These are phyloP conservation scores for Ara ararauna DNA, from an alignment of 2,797 vertebrate genomes.

Conservation along the genomic window DNA sequence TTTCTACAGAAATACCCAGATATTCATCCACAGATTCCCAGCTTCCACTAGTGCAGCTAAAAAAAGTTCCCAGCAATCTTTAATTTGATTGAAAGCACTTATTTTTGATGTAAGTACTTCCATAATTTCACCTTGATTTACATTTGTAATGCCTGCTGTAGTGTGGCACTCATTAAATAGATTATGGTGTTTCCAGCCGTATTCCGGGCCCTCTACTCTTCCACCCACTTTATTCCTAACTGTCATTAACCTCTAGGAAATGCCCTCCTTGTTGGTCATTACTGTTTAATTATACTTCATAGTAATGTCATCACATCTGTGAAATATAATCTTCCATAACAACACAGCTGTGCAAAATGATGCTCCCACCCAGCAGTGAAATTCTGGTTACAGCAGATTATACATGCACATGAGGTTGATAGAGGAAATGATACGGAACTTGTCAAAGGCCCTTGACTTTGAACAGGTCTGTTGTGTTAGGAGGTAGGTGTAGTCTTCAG, in stretches of 20 bases:
- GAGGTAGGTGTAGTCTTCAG: background rate
- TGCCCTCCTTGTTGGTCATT: slow-evolving; percentile 3
- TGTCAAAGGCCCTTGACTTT: background rate
- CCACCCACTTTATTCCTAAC: background rate
- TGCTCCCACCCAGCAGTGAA: background rate
- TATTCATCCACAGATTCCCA: background rate
- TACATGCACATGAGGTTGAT: background rate
- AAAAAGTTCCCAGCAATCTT: background rate
- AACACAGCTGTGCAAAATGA: slow-evolving; percentile 35
- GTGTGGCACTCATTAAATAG: background rate
- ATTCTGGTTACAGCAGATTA: background rate
- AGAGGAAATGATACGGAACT: background rate
- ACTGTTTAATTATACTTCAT: slow-evolving; percentile 32
- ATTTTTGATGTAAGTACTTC: background rate
- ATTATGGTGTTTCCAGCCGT: background rate
- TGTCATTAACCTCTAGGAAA: slow-evolving; percentile 55
- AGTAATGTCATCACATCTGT: slow-evolving; percentile 44
- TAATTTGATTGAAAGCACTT: slow-evolving; percentile 14
- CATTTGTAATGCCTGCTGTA: background rate
- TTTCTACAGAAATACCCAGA: background rate
- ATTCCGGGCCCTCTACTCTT: background rate
- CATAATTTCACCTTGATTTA: slow-evolving; percentile 12
- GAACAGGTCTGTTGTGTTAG: background rate
- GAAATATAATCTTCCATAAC: slow-evolving; percentile 7
- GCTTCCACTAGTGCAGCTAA: background rate